These are phyloP conservation scores for Mesocentrotus franciscanus DNA, from an alignment of 53 echinoderm and acorn worm genomes.

Conservation along the genomic window DNA sequence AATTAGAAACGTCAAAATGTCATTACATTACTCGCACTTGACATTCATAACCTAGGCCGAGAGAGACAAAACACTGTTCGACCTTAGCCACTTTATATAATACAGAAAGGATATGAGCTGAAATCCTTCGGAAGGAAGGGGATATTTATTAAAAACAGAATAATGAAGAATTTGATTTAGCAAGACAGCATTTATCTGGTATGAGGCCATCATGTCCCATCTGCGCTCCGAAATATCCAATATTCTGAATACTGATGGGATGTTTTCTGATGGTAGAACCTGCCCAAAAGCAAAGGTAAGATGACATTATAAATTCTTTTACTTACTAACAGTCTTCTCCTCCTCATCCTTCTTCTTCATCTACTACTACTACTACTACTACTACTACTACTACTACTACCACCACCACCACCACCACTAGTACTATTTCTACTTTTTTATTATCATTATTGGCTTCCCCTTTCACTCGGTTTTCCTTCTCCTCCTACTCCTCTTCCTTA, in stretches of 20 bases:
- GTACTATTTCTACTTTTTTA: not conserved
- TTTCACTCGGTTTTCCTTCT: too few species aligned
- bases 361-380: not conserved
- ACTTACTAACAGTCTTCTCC: not conserved
- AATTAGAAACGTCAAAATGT: not conserved
- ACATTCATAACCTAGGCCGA: slow-evolving; percentile 1
- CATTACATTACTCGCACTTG: too few species aligned
- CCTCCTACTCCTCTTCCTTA: not conserved
- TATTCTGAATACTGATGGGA: slow-evolving; percentile 49
- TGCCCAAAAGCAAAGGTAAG: slow-evolving; percentile 45
- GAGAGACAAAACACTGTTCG: not conserved
- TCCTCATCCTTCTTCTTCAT: not conserved
- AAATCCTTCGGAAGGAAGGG: not conserved
- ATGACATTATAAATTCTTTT: not conserved
- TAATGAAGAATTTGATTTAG: not conserved
- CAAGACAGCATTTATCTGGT: not conserved
- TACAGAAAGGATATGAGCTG: not conserved
- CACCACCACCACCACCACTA: not conserved
- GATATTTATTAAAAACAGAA: not conserved
- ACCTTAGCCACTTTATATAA: not conserved
- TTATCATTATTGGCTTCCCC: not conserved
- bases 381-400: too few species aligned
- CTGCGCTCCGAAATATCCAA: slow-evolving; percentile 47
- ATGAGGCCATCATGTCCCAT: slow-evolving; percentile 48
- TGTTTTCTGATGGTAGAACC: slow-evolving; percentile 32